Conservation (phyloP, 1,140 invertebrate genomes). For the Psix sp. region DNA sequence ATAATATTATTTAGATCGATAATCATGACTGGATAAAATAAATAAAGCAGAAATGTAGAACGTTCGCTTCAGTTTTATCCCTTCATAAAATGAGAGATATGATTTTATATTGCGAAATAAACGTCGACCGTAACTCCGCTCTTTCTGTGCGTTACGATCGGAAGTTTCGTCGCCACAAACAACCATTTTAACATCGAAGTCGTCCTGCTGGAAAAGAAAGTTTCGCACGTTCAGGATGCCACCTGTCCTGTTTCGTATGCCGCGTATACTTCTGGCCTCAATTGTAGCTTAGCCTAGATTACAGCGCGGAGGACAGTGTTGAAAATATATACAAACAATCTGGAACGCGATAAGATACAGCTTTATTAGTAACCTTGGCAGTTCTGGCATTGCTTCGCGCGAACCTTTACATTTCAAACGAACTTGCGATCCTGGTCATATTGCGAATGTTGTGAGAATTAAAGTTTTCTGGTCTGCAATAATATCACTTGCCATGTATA, state of each 20-base stretch:
- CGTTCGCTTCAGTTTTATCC: too few relatives aligned
- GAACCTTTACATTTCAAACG: slow-evolving; percentile 47
- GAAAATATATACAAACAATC: slow-evolving; percentile 61
- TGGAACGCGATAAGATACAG: slow-evolving; percentile 60
- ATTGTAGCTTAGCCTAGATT: slow-evolving; percentile 61
- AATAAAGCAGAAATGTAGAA: too few relatives aligned
- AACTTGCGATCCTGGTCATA: slow-evolving; percentile 38
- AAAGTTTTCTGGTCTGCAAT: slow-evolving; percentile 26
- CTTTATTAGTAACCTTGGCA: slow-evolving; percentile 59
- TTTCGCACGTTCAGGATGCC: slow-evolving; percentile 39
- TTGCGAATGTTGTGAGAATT: slow-evolving; percentile 30
- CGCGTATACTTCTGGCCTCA: slow-evolving; percentile 56
- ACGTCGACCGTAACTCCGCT: too few relatives aligned
- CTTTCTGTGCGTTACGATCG: too few relatives aligned
- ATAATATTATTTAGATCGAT: too few relatives aligned
- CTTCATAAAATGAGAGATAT: too few relatives aligned
- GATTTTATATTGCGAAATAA: too few relatives aligned
- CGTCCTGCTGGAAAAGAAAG: slow-evolving; percentile 40
- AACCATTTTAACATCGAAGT: slow-evolving; percentile 19
- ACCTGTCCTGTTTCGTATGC: slow-evolving; percentile 56
- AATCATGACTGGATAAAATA: too few relatives aligned
- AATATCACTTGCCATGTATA: slow-evolving; percentile 41
- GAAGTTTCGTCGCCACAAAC: slow-evolving; percentile 1
- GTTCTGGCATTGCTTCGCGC: slow-evolving; percentile 49
- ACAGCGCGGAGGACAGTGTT: slow-evolving; percentile 58